Percentiles rank a stretch among this genome's conserved stretches.
Conservation (phyloP, 1,140 invertebrate genomes). For the Spodoptera frugiperda region DNA sequence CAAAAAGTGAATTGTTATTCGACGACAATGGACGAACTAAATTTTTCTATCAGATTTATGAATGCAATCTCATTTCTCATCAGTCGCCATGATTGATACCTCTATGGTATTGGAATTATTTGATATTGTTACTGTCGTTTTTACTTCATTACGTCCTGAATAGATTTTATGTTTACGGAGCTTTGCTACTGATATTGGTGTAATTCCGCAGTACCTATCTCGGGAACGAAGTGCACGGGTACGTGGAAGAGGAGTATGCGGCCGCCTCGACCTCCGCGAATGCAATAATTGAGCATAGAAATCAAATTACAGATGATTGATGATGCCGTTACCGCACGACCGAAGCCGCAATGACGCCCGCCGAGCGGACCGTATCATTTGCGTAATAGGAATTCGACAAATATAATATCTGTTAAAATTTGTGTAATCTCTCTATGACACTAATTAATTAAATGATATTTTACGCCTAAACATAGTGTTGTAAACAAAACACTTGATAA, state of each 20-base stretch:
- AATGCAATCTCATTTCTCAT: constrained; percentile 21
- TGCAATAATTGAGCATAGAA: constrained; percentile 86
- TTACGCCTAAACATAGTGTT: not conserved
- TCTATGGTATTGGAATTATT: constrained; percentile 3
- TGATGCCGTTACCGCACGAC: constrained; percentile 83
- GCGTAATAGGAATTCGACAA: constrained; percentile 80
- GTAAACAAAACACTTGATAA: not conserved
- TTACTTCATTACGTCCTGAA: not conserved
- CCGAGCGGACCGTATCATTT: constrained; percentile 79
- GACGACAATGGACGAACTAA: constrained; percentile 23
- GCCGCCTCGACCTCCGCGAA: constrained; percentile 79
- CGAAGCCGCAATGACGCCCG: constrained; percentile 79
- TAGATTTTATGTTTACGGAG: not conserved
- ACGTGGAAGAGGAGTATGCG: constrained; percentile 73
- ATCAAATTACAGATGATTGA: constrained; percentile 86
- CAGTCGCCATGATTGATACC: constrained; percentile 15
- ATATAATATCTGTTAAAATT: constrained; percentile 23
- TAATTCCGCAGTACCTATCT: constrained; percentile 54
- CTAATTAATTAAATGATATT: not conserved
- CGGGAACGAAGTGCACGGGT: constrained; percentile 54
- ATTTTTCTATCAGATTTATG: constrained; percentile 16
- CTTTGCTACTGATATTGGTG: constrained; percentile 44
- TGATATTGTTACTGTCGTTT: not conserved
- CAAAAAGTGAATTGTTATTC: constrained; percentile 39
- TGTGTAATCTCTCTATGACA: too few species aligned